Evolutionary conservation across 2,113 vertebrate genomes (phyloP).

Genomic region (Anguilla japonica): DNA sequence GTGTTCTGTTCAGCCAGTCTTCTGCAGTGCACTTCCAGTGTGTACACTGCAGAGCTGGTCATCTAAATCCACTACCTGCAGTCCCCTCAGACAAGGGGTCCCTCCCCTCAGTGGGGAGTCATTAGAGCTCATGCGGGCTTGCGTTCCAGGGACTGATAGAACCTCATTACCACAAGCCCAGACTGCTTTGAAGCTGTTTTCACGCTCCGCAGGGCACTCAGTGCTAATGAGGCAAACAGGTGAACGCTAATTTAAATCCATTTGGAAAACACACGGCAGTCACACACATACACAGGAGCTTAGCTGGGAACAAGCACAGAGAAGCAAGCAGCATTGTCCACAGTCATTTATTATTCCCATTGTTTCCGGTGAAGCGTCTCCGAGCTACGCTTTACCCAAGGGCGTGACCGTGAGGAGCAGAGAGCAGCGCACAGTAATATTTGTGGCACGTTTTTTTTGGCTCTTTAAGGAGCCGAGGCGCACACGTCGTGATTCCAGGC

Average conservation of each 20-base stretch:
- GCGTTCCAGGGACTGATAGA: constrained; percentile 53
- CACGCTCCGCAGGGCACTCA: constrained; percentile 45
- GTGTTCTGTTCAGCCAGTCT: too few relatives aligned
- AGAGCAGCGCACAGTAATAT: neutral
- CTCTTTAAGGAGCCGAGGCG: neutral
- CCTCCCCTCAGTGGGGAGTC: constrained; percentile 45
- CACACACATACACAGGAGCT: neutral
- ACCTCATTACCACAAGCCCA: constrained; percentile 50
- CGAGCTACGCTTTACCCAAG: neutral
- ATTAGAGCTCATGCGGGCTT: constrained; percentile 46
- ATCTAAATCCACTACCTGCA: neutral
- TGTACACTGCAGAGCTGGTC: too few relatives aligned
- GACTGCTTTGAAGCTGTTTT: constrained; percentile 50
- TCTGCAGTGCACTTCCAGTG: neutral
- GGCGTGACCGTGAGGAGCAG: neutral
- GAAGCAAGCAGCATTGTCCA: neutral
- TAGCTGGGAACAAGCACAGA: neutral
- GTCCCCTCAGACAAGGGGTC: constrained; percentile 2
- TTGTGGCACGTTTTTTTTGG: neutral
- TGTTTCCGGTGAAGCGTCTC: neutral
- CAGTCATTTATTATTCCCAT: neutral
- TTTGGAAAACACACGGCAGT: constrained; percentile 10
- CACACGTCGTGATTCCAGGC: neutral
- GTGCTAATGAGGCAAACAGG: constrained; percentile 52
- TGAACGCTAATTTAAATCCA: constrained; percentile 36